Base-by-base conservation (phyloP, 2,888 invertebrate genomes). In the Drosophila cognata region DNA sequence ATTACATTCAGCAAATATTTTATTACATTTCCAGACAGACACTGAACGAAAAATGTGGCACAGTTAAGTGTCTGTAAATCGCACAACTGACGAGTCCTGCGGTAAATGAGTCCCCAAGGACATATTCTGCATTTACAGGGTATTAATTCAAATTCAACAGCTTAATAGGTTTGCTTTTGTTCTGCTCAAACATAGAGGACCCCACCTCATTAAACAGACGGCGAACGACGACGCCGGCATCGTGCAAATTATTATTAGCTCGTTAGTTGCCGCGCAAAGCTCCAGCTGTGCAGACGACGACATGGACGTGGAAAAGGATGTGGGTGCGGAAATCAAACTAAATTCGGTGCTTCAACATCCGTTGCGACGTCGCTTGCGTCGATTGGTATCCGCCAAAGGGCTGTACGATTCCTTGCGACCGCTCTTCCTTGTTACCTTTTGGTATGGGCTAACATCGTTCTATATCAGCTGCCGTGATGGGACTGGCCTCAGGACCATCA, bases 381-480 rank as follows among this genome's bases (percentile, higher is more conserved):
- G 82, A 4, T 66, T 84, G 36, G 69, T 92, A 58, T 84, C 88
- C 43, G 92, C 92, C 21, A 91, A 92, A 36, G 83, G 90, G 28
- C 74, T 92, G 1, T 91, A 90, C 72, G 92, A 92, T 38, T 84
- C 92, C 16, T 67, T 92, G 35, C 88, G 88, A 58, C 93, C 92
- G 3, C 52, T 93, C 3, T 88, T 92, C 46, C 76, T 80, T 46
- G 66, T 92, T 2, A 89, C 91, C 36, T 92, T 86, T 35, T 56
- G 88, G 41, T 84, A 92, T 11, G 93, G 93, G 0, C 74, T 93
- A 16, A 92, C 92, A 4, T 92, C 92, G 21, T 92, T 93, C 59
- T 92, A 90, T 41, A 81, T 92, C 36, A 70, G 77, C 4, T 69
- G 66, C 28, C 71, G 70, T 4, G 50, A 33, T 1, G 72, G 80